Conservation (phyloP, 1,140 invertebrate genomes). For the Pomacea maculata region DNA sequence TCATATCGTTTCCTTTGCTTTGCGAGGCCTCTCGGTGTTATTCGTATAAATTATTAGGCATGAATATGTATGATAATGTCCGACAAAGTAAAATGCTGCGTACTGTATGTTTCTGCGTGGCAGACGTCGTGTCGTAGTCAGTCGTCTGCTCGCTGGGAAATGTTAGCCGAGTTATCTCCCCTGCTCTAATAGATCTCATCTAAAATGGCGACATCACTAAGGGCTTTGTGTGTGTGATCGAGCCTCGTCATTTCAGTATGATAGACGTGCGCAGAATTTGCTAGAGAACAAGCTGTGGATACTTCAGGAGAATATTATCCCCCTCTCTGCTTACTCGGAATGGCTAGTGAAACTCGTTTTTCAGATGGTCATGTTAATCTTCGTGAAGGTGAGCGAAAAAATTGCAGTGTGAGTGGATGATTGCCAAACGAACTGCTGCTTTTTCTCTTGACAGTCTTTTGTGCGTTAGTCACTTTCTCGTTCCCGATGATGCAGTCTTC, state of each 20-base stretch:
- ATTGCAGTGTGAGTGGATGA: not conserved
- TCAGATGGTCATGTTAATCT: conserved; percentile 19
- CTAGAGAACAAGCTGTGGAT: not conserved
- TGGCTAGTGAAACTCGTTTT: conserved; percentile 18
- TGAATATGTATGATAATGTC: too few species aligned
- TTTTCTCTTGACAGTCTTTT: too few species aligned
- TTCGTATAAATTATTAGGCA: too few species aligned
- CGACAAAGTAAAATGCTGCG: too few species aligned
- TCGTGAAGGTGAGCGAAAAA: conserved; percentile 16
- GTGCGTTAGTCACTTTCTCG: too few species aligned
- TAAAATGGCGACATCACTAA: conserved; percentile 10
- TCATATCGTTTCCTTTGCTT: too few species aligned
- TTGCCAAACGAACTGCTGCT: too few species aligned
- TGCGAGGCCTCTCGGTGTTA: too few species aligned
- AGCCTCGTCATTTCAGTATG: not conserved
- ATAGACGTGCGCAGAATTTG: not conserved
- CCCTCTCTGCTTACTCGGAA: not conserved
- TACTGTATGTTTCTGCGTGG: too few species aligned
- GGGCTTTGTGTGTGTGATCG: not conserved
- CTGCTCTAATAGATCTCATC: conserved; percentile 9
- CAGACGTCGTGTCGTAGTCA: too few species aligned
- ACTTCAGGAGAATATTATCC: not conserved
- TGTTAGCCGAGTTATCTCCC: not conserved
- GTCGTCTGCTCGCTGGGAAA: too few species aligned
- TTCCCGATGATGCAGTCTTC: too few species aligned